Evolutionary conservation across 2,113 vertebrate genomes (phyloP).

Genomic region (Origma solitaria): DNA sequence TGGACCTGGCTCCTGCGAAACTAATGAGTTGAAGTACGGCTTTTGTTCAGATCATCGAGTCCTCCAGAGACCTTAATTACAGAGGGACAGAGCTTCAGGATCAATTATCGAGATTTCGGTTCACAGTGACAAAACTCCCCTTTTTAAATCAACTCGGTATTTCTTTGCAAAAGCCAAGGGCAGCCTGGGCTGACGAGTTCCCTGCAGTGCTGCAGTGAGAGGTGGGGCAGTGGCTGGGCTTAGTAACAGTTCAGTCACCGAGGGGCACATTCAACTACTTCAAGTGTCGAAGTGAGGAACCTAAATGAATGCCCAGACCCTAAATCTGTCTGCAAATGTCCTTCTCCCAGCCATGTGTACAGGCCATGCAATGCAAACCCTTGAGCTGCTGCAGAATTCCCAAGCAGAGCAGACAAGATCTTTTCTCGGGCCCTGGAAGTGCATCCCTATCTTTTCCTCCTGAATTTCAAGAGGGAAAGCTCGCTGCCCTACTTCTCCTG

Average conservation of each 20-base stretch:
- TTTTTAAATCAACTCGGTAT: neutral
- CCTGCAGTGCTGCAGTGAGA: neutral
- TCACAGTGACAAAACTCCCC: neutral
- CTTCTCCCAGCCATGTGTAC: neutral
- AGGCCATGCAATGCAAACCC: neutral
- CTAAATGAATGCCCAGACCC: neutral
- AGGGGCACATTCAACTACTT: neutral
- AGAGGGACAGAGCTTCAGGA: neutral
- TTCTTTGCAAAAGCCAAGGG: neutral
- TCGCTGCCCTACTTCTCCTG: neutral
- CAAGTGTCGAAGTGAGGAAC: neutral
- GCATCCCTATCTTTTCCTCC: neutral
- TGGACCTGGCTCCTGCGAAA: neutral
- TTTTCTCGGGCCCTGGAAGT: neutral
- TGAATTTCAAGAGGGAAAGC: neutral
- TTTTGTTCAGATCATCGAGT: neutral
- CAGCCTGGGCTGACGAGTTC: rapidly evolving
- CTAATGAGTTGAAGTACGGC: neutral
- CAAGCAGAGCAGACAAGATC: neutral
- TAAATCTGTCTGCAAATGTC: neutral
- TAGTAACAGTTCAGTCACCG: rapidly evolving
- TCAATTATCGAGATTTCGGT: neutral
- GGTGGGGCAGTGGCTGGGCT: neutral
- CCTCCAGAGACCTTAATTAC: neutral
- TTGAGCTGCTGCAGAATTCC: neutral